Conservation (phyloP, 1,140 invertebrate genomes). For the Cylas formicarius region DNA sequence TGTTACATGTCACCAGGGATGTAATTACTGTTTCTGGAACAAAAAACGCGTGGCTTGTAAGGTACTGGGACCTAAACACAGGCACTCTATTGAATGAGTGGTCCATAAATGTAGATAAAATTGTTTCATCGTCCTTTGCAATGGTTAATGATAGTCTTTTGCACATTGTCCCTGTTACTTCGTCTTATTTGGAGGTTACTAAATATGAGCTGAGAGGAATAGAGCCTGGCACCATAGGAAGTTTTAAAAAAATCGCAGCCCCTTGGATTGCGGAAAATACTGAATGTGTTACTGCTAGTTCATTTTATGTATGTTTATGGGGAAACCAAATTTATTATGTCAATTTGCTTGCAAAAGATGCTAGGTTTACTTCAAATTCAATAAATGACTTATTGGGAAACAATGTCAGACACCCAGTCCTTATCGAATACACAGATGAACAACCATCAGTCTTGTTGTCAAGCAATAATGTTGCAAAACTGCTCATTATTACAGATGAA, state of each 20-base stretch:
- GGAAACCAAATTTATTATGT: slow-evolving; percentile 39
- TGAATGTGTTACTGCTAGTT: slow-evolving; percentile 57
- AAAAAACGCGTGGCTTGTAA: slow-evolving; percentile 58
- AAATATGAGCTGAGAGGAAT: slow-evolving; percentile 60
- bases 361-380: slow-evolving; percentile 21
- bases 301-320: slow-evolving; percentile 56
- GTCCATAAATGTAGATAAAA: slow-evolving; percentile 46
- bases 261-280: slow-evolving; percentile 52
- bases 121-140: slow-evolving; percentile 34
- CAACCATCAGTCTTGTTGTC: slow-evolving; percentile 30
- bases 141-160: slow-evolving; percentile 52
- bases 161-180: slow-evolving; percentile 58
- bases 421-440: slow-evolving; percentile 20
- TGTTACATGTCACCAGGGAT: slow-evolving; percentile 54
- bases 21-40: slow-evolving; percentile 65
- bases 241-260: slow-evolving; percentile 53
- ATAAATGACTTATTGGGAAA: slow-evolving; percentile 22
- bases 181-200: slow-evolving; percentile 62
- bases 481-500: slow-evolving; percentile 27
- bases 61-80: slow-evolving; percentile 68
- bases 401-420: slow-evolving; percentile 15
- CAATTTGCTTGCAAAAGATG: slow-evolving; percentile 25
- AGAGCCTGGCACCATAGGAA: slow-evolving; percentile 46
- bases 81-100: slow-evolving; percentile 58
- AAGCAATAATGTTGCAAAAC: slow-evolving; percentile 27